These are phyloP conservation scores for Cheilosia soror DNA, from an alignment of 2,888 invertebrate species.

Conservation along the genomic window DNA sequence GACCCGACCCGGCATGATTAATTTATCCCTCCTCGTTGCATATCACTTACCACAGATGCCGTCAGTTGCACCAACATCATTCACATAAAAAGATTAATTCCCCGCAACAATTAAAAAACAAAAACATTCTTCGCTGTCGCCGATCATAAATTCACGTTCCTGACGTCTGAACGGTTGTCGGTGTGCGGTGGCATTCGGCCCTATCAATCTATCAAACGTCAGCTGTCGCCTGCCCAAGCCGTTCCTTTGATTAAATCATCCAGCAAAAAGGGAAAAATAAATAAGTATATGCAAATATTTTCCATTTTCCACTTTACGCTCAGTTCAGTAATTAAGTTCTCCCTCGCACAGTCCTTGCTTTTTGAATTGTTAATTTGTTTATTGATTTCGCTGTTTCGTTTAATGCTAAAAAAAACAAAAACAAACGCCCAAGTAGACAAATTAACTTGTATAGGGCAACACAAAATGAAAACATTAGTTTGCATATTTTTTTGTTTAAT, in stretches of 20 bases:
- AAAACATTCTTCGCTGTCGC: background rate
- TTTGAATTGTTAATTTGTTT: background rate
- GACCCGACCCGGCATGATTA: background rate
- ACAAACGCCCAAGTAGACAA: background rate
- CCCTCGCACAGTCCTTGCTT: background rate
- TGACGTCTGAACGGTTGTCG: background rate
- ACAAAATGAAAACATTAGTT: background rate
- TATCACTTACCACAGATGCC: background rate
- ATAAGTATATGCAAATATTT: conserved; percentile 2
- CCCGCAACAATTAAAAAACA: background rate
- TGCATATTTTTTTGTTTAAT: too few relatives aligned
- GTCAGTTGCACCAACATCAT: background rate
- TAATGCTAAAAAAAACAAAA: background rate
- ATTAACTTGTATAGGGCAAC: background rate
- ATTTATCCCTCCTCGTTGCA: background rate
- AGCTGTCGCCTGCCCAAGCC: conserved; percentile 4
- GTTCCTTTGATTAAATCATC: background rate
- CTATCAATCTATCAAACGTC: conserved; percentile 6
- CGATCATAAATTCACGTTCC: background rate
- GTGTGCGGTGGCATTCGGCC: background rate
- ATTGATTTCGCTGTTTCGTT: background rate
- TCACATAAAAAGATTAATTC: background rate
- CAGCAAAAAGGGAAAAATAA: conserved; percentile 3
- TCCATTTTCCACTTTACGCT: background rate
- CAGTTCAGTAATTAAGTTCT: background rate